These are phyloP conservation scores for Patella ulyssiponensis DNA, from an alignment of 2,888 invertebrate genomes.

Conservation along the genomic window DNA sequence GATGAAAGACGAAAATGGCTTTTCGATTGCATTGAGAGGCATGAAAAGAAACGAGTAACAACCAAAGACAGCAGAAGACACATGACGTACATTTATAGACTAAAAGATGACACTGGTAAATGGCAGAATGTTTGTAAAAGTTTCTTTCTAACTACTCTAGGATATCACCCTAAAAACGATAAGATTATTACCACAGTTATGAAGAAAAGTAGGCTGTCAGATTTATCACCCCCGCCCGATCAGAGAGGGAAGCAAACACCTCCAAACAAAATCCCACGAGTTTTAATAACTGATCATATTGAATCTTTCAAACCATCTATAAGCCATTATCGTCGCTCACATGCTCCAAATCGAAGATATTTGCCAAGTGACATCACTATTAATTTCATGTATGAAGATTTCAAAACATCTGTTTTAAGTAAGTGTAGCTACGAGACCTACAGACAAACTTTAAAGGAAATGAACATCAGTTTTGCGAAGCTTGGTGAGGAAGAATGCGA, in stretches of 20 bases:
- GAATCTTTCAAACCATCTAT: background rate
- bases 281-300: background rate
- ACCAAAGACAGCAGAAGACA: background rate
- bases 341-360: background rate
- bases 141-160: background rate
- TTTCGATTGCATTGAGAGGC: background rate
- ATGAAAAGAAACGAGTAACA: background rate
- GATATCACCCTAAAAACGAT: background rate
- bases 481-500: background rate
- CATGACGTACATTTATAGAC: background rate
- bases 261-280: background rate
- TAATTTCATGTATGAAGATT: background rate
- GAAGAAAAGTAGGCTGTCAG: background rate
- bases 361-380: background rate
- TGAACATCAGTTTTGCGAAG: background rate
- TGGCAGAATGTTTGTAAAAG: background rate
- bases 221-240: background rate
- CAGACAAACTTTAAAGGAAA: background rate
- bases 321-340: background rate
- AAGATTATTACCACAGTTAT: background rate
- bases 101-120: background rate
- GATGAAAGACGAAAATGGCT: background rate
- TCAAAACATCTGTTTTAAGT: background rate
- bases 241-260: background rate
- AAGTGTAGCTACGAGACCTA: background rate